These are phyloP conservation scores for Rhinogobio ventralis DNA, from an alignment of 2,797 vertebrate genomes.

Conservation along the genomic window DNA sequence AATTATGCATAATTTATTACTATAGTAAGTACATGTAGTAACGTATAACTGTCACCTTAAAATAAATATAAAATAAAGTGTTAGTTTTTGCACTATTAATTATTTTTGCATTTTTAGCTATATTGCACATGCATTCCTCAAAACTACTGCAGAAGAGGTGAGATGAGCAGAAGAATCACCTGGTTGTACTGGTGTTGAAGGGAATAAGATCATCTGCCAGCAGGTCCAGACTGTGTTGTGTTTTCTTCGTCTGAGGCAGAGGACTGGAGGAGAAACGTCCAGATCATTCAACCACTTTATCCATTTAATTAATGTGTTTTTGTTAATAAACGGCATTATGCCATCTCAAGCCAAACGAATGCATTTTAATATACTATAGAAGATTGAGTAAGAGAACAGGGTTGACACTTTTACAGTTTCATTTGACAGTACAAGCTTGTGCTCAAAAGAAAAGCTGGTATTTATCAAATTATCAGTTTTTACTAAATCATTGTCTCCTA, in stretches of 20 bases:
- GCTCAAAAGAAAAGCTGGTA: background rate
- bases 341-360: background rate
- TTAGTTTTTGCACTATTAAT: background rate
- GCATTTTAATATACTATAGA: background rate
- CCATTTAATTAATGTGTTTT: background rate
- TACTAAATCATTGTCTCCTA: background rate
- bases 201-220: constrained; percentile 66
- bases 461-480: background rate
- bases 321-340: background rate
- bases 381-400: background rate
- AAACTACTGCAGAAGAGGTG: background rate
- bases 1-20: too few relatives aligned
- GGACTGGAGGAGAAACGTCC: constrained; percentile 57
- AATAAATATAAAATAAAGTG: too few relatives aligned
- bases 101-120: background rate
- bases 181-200: constrained; percentile 58
- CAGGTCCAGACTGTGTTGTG: constrained; percentile 60
- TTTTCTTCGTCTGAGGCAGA: constrained; percentile 59
- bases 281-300: constrained; percentile 2
- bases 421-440: background rate
- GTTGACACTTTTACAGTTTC: background rate
- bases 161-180: constrained; percentile 60
- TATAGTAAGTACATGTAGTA: too few relatives aligned
- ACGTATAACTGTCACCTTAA: too few relatives aligned
- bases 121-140: background rate